Base-by-base conservation (phyloP, 2,797 vertebrate genomes). In the Epinephelus malabaricus region DNA sequence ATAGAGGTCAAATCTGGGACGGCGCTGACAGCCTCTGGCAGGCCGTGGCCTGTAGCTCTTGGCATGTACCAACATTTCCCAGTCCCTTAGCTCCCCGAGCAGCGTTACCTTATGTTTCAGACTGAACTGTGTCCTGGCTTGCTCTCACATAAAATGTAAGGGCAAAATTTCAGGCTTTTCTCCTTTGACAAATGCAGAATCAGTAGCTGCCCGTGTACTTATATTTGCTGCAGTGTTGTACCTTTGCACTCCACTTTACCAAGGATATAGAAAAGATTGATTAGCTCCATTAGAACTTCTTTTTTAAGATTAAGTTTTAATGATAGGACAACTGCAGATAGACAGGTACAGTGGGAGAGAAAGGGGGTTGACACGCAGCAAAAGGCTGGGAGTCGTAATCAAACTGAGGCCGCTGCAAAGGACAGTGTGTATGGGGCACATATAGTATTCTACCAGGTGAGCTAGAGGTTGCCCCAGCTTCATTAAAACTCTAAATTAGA, bases 11-110 rank as follows among this genome's bases (percentile, higher is more conserved):
- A 43, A 56, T 40, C 55, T n/a, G 11, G 70, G 59, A 27, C 43
- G 43, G 34, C 54, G 68, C 60, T 73, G 63, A 58, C 50, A 68
- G 63, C 25, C 8, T 80, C 43, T 80, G 79, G 56, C 67, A 51
- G 61, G 17, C 40, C 40, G 40, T 12, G 11, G 40, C 27, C 43
- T 70, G 51, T 9, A 56, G 47, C 23, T 45, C 23, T 61, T 60
- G 61, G 53, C 50, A 18, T 49, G 27, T 21, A 27, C 15, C 9
- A 34, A 49, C 12, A 56, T 50, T 43, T 59, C 63, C 34, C 25
- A 6, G n/a, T 25, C 21, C 3, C 21, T 59, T 10, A 6, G 55
- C 61, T 66, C 45, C 13, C 11, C 0, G 2, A 13, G 58, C 54
- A 54, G 43, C 9, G 10, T 63, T 53, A 58, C 8, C 3, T 23